These are phyloP conservation scores for Brachionus rubens DNA, from an alignment of 1,140 invertebrate species.

Conservation along the genomic window DNA sequence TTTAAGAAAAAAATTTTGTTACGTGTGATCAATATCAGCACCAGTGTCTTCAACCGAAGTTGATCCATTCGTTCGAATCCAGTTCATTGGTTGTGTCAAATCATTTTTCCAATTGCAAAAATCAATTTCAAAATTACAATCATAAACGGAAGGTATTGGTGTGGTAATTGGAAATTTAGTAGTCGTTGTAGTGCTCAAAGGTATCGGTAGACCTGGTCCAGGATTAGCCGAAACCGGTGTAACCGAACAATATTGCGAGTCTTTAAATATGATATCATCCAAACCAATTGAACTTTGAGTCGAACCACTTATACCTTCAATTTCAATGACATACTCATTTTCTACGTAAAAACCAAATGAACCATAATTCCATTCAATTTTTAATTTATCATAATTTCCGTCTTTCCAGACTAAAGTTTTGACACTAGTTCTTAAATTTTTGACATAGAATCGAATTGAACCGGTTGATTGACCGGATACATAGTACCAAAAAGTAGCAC, in stretches of 20 bases:
- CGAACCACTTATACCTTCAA: neutral
- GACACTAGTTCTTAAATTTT: neutral
- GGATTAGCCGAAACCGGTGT: constrained; percentile 5
- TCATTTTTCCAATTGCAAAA: constrained; percentile 55
- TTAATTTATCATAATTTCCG: neutral
- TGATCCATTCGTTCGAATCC: constrained; percentile 18
- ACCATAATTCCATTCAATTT: constrained; percentile 23
- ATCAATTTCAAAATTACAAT: constrained; percentile 55
- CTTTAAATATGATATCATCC: constrained; percentile 34
- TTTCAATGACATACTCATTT: constrained; percentile 8
- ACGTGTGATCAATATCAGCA: constrained; percentile 22
- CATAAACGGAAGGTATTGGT: constrained; percentile 47
- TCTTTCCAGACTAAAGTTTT: constrained; percentile 22
- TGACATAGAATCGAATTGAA: neutral
- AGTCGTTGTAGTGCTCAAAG: neutral
- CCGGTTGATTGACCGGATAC: neutral
- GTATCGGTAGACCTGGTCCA: constrained; percentile 19
- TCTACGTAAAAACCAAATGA: constrained; percentile 38
- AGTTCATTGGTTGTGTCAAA: constrained; percentile 47
- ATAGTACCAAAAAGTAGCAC: constrained; percentile 40
- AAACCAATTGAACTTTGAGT: constrained; percentile 12
- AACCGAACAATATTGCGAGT: constrained; percentile 15
- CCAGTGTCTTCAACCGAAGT: constrained; percentile 37
- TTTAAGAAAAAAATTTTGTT: neutral
- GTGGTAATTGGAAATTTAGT: neutral